Evolutionary conservation across 2,797 vertebrate genomes (phyloP).

Genomic region (Synaphobranchus kaupii): DNA sequence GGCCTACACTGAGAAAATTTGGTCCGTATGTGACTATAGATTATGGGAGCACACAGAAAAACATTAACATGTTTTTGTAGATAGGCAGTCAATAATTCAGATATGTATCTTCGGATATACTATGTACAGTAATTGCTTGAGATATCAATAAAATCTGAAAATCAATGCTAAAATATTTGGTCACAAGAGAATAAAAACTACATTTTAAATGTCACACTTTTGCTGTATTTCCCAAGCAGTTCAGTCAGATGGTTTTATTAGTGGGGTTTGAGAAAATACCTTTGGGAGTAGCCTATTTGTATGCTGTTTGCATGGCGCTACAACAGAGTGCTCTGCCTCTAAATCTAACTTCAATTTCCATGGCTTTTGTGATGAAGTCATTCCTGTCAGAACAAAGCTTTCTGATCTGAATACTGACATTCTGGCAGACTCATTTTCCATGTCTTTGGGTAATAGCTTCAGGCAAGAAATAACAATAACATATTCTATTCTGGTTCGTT

Average conservation of each 20-base stretch:
- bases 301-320: not conserved
- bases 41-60: too few relatives aligned
- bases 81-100: not conserved
- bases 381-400: constrained; percentile 2
- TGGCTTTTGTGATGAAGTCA: not conserved
- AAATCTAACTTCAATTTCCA: not conserved
- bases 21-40: too few relatives aligned
- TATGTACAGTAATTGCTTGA: not conserved
- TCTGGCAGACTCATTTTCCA: not conserved
- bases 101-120: not conserved
- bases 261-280: not conserved
- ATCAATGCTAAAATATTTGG: not conserved
- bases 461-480: too few relatives aligned
- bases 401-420: not conserved
- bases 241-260: not conserved
- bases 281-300: not conserved
- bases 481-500: too few relatives aligned
- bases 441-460: too few relatives aligned
- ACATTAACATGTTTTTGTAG: too few relatives aligned
- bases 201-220: not conserved
- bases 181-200: not conserved
- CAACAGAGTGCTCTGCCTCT: not conserved
- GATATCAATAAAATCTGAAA: not conserved
- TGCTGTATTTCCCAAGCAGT: not conserved
- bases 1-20: too few relatives aligned